These are phyloP conservation scores for Montipora efflorescens DNA, from an alignment of 64 coral and sea anemone species.

Conservation along the genomic window DNA sequence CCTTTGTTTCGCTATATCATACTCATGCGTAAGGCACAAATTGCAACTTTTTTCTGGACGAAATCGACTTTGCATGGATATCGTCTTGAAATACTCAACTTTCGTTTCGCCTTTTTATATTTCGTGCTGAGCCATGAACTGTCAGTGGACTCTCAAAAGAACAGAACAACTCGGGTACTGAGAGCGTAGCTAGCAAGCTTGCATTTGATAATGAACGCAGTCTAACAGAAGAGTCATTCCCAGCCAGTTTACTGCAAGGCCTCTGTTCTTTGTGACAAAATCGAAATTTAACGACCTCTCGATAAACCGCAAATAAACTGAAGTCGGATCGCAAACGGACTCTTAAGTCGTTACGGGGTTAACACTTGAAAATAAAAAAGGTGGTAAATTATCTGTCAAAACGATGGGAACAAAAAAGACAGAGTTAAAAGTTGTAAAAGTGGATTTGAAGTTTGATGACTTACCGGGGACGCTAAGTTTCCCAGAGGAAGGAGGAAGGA, in stretches of 20 bases:
- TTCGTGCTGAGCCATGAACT: neutral
- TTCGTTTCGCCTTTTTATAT: neutral
- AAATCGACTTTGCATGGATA: neutral
- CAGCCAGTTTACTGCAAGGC: neutral
- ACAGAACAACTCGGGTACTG: neutral
- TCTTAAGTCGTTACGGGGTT: constrained; percentile 57
- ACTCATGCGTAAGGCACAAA: no score
- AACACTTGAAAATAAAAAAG: constrained; percentile 36
- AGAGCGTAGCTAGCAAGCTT: neutral
- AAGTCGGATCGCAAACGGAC: constrained; percentile 33
- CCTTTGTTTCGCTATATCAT: neutral
- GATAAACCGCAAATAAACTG: constrained; percentile 62
- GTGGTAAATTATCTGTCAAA: constrained; percentile 28
- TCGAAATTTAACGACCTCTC: constrained; percentile 59
- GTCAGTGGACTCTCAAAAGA: neutral
- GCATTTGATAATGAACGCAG: neutral
- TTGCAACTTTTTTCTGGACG: no score
- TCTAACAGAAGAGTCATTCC: constrained; percentile 26
- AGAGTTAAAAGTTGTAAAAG: neutral
- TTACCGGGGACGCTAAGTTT: constrained; percentile 38
- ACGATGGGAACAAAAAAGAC: neutral
- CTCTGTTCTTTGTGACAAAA: constrained; percentile 8
- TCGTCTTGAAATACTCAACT: neutral
- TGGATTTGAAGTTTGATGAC: neutral
- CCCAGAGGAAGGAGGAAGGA: neutral